Evolutionary conservation across 2,113 vertebrate genomes (phyloP).

Genomic region (Marmota monax): DNA sequence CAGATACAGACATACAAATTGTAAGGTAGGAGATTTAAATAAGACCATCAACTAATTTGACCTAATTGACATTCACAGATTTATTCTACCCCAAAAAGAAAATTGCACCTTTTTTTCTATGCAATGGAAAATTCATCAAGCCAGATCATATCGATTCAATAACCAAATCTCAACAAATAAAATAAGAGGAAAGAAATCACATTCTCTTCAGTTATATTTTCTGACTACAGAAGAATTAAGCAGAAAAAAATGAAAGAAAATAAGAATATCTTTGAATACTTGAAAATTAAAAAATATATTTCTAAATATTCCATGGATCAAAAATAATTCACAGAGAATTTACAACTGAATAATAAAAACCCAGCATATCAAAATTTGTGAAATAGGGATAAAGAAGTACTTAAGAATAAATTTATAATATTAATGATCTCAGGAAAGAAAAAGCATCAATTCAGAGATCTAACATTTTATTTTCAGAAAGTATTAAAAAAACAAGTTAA

Average conservation of each 20-base stretch:
- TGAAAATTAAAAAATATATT: slow-evolving; percentile 12
- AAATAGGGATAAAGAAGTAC: not conserved
- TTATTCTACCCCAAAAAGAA: not conserved
- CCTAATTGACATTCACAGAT: not conserved
- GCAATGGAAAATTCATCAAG: slow-evolving; percentile 2
- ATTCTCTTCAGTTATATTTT: not conserved
- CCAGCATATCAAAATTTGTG: not conserved
- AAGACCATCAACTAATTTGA: slow-evolving; percentile 5
- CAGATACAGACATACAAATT: too few relatives aligned
- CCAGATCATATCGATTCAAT: not conserved
- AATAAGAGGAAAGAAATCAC: not conserved
- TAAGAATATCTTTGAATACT: not conserved
- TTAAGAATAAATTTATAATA: not conserved
- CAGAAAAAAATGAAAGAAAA: slow-evolving; percentile 27
- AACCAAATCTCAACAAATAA: not conserved
- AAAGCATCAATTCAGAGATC: not conserved
- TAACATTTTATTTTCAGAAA: slow-evolving; percentile 36
- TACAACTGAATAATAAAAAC: not conserved
- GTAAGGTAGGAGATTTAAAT: not conserved
- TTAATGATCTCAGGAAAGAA: slow-evolving; percentile 41
- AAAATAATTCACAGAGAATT: slow-evolving; percentile 14
- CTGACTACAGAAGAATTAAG: not conserved
- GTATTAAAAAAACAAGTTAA: not conserved
- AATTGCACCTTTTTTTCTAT: not conserved
- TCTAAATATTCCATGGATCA: not conserved